Evolutionary conservation across 2,113 vertebrate species (phyloP).

Genomic region (Hippocampus mohnikei): DNA sequence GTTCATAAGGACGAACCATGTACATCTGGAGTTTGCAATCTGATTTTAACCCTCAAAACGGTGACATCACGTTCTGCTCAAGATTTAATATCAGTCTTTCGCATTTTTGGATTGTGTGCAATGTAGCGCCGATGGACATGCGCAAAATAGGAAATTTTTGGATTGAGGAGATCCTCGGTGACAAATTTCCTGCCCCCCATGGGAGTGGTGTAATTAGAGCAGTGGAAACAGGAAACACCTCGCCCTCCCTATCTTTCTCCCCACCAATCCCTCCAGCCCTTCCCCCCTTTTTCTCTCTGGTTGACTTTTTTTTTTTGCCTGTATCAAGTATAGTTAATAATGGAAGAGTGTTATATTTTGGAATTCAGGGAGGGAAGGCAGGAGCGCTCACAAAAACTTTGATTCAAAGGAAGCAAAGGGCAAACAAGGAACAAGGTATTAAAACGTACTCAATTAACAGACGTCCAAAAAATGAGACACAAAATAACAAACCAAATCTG

Average conservation of each 20-base stretch:
- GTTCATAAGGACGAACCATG: not conserved
- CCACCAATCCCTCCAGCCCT: slow-evolving; percentile 8
- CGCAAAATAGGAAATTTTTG: not conserved
- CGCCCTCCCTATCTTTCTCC: slow-evolving; percentile 63
- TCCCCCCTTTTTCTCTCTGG: slow-evolving; percentile 9
- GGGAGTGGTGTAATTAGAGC: slow-evolving; percentile 73
- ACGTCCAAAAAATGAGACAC: too few relatives aligned
- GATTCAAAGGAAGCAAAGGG: too few relatives aligned
- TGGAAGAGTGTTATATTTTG: not conserved
- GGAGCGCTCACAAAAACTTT: too few relatives aligned
- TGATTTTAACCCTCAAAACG: not conserved
- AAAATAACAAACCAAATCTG: too few relatives aligned
- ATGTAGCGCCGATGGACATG: not conserved
- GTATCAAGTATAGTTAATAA: not conserved
- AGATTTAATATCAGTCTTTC: not conserved
- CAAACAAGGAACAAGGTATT: too few relatives aligned
- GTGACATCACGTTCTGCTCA: not conserved
- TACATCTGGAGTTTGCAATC: not conserved
- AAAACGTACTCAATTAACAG: too few relatives aligned
- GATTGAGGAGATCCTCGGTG: slow-evolving; percentile 41
- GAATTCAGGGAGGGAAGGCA: too few relatives aligned
- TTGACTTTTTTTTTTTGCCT: not conserved
- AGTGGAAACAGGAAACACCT: slow-evolving; percentile 78
- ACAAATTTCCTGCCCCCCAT: slow-evolving; percentile 54
- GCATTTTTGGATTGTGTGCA: not conserved